These are phyloP conservation scores for Busseola fusca DNA, from an alignment of 2,888 invertebrate genomes.

Conservation along the genomic window DNA sequence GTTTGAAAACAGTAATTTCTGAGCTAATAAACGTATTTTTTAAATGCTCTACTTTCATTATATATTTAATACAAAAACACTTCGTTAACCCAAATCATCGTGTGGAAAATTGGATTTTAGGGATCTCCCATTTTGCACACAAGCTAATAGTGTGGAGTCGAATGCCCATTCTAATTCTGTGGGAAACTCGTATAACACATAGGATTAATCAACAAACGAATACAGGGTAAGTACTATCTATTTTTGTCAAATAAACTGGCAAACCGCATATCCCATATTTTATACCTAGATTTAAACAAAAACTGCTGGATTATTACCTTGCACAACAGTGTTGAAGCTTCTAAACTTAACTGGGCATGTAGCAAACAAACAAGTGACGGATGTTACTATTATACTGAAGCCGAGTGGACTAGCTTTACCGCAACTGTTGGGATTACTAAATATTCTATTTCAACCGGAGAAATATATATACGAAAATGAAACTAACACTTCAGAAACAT, in stretches of 20 bases:
- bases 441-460: constrained; percentile 40
- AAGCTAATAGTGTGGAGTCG: background rate
- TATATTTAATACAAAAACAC: background rate
- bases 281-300: constrained; percentile 28
- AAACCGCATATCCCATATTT: constrained; percentile 17
- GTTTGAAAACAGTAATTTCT: background rate
- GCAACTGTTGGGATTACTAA: constrained; percentile 38
- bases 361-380: constrained; percentile 47
- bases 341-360: constrained; percentile 39
- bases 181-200: background rate
- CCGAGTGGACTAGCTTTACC: constrained; percentile 28
- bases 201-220: background rate
- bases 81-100: background rate
- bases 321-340: constrained; percentile 33
- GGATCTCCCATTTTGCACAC: background rate
- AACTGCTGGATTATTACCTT: constrained; percentile 34
- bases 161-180: background rate
- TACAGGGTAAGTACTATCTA: background rate
- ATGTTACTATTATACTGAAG: constrained; percentile 36
- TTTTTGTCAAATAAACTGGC: background rate
- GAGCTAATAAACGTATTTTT: background rate
- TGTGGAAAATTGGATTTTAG: background rate
- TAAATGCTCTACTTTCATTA: background rate
- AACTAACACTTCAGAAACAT: constrained; percentile 16
- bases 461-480: constrained; percentile 32